Conservation (phyloP, 1,140 invertebrate species). For the Pogonomyrmex barbatus region DNA sequence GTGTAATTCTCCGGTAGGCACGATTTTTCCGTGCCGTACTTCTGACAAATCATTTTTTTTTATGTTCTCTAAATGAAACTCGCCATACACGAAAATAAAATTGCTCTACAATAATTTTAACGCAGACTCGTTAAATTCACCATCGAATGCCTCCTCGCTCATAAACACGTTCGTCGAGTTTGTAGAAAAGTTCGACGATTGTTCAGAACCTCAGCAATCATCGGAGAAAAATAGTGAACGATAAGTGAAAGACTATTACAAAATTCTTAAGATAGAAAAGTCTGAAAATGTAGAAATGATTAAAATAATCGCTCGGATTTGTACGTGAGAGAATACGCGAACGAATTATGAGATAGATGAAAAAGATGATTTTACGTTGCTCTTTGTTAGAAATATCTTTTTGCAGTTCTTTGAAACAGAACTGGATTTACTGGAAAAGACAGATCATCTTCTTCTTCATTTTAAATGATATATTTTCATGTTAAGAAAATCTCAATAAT, state of each 20-base stretch:
- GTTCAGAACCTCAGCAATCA: not conserved
- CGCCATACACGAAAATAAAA: constrained; percentile 5
- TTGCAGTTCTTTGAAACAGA: constrained; percentile 11
- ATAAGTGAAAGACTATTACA: constrained; percentile 34
- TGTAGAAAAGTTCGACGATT: constrained; percentile 5
- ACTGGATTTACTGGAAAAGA: constrained; percentile 8
- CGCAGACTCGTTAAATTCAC: constrained; percentile 65
- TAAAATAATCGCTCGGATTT: constrained; percentile 32
- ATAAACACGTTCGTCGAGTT: constrained; percentile 72
- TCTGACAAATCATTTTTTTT: constrained; percentile 40
- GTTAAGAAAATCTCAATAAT: not conserved
- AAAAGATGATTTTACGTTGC: constrained; percentile 5
- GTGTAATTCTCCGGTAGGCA: constrained; percentile 32
- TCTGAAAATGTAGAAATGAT: constrained; percentile 71
- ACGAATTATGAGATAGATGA: constrained; percentile 9
- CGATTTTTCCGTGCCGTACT: constrained; percentile 16
- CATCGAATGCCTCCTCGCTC: constrained; percentile 54
- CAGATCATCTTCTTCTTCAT: not conserved
- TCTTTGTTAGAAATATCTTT: constrained; percentile 10
- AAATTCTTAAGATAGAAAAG: constrained; percentile 75
- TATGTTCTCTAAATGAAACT: constrained; percentile 30
- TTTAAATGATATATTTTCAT: not conserved
- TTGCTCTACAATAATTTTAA: constrained; percentile 31
- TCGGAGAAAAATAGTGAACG: not conserved
- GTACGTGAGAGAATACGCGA: not conserved